Conservation (phyloP, 2,888 invertebrate genomes). For the Desoria tigrina region DNA sequence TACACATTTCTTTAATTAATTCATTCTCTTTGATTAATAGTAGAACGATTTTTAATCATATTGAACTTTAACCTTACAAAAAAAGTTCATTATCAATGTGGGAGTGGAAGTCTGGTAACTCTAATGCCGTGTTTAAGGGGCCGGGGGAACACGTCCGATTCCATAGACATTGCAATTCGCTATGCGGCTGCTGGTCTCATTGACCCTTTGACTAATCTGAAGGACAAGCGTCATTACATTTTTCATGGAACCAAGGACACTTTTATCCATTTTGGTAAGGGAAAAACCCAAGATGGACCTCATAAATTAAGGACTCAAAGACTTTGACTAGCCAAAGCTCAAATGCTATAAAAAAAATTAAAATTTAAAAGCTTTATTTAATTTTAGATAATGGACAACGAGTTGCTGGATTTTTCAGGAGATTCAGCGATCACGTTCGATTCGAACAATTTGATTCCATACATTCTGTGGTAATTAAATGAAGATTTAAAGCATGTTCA, state of each 20-base stretch:
- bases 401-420: slow-evolving; percentile 31
- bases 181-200: slow-evolving; percentile 27
- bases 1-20: no score
- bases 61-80: no score
- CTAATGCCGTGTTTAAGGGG: slow-evolving; percentile 34
- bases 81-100: slow-evolving; percentile 42
- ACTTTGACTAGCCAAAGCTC: background rate
- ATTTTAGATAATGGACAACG: slow-evolving; percentile 34
- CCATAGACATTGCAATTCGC: slow-evolving; percentile 28
- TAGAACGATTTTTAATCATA: no score
- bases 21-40: no score
- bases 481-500: background rate
- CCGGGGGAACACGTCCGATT: slow-evolving; percentile 24
- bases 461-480: slow-evolving; percentile 33
- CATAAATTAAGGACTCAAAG: no score
- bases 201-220: slow-evolving; percentile 31
- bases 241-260: slow-evolving; percentile 39
- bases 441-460: slow-evolving; percentile 35
- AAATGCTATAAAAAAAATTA: background rate
- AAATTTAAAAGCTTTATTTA: background rate
- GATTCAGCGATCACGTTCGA: slow-evolving; percentile 32
- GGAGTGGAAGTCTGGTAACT: slow-evolving; percentile 34
- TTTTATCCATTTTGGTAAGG: slow-evolving; percentile 38
- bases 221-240: slow-evolving; percentile 31
- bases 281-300: no score